These are phyloP conservation scores for Petrocephalus schoutedeni DNA, from an alignment of 2,797 vertebrate genomes.

Conservation along the genomic window DNA sequence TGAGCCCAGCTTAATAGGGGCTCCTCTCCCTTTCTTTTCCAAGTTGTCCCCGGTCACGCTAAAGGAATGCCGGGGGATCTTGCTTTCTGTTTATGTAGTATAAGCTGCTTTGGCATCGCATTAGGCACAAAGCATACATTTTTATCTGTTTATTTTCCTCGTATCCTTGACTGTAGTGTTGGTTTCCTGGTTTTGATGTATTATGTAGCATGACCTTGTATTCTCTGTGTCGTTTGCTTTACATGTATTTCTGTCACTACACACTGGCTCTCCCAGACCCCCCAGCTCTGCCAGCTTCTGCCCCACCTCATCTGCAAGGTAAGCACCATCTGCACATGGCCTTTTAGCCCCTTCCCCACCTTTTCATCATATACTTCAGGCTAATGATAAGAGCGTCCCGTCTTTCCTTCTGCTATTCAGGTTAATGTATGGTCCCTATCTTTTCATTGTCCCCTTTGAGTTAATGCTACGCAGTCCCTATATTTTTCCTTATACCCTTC, in stretches of 20 bases:
- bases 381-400: background rate
- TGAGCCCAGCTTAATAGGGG: background rate
- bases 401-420: background rate
- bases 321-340: slow-evolving; percentile 3
- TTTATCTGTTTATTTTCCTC: background rate
- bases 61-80: background rate
- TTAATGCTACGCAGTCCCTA: background rate
- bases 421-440: background rate
- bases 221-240: background rate
- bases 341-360: background rate
- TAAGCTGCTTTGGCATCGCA: background rate
- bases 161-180: background rate
- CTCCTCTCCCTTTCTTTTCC: background rate
- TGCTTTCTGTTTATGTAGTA: background rate
- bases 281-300: slow-evolving; percentile 67
- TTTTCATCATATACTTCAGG: background rate
- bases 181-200: background rate
- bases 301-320: slow-evolving; percentile 59
- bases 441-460: background rate
- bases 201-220: slow-evolving; percentile 4
- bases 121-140: background rate
- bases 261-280: slow-evolving; percentile 49
- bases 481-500: background rate
- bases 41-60: background rate
- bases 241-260: background rate